These are phyloP conservation scores for Periphyllus acericola DNA, from an alignment of 2,888 invertebrate species.

Conservation along the genomic window DNA sequence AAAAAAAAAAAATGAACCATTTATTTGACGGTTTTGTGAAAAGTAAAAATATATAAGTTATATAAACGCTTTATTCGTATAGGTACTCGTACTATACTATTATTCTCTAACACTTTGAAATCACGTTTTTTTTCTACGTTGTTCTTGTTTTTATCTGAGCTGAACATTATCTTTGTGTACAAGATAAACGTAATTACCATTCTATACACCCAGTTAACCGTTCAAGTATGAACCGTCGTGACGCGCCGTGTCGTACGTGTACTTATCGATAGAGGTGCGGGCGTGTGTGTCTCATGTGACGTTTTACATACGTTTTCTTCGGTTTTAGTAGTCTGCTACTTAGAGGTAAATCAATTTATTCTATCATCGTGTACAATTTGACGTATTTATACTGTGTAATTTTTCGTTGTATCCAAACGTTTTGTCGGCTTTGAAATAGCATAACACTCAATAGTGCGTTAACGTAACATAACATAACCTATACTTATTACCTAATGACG, in stretches of 20 bases:
- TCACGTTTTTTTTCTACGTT: not conserved
- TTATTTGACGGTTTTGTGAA: too few species aligned
- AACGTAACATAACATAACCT: too few species aligned
- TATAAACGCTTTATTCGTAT: too few species aligned
- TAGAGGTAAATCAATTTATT: slow-evolving; percentile 15
- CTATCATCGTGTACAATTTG: not conserved
- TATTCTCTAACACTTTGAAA: slow-evolving; percentile 10
- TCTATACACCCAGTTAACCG: slow-evolving; percentile 33
- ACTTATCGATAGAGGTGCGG: slow-evolving; percentile 8
- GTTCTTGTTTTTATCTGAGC: slow-evolving; percentile 36
- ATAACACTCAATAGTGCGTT: too few species aligned
- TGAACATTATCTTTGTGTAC: slow-evolving; percentile 39
- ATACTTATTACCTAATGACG: too few species aligned
- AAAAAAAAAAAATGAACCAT: too few species aligned
- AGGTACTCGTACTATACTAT: too few species aligned
- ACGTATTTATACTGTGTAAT: not conserved
- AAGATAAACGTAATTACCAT: slow-evolving; percentile 43
- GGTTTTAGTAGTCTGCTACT: not conserved
- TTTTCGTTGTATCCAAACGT: too few species aligned
- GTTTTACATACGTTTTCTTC: not conserved
- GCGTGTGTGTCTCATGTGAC: not conserved
- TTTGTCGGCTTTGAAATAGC: too few species aligned
- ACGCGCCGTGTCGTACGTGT: slow-evolving; percentile 27
- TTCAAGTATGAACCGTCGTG: slow-evolving; percentile 47
- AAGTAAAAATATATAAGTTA: too few species aligned